Conservation (phyloP, 2,113 vertebrate species). For the Chlorodrepanis virens region DNA sequence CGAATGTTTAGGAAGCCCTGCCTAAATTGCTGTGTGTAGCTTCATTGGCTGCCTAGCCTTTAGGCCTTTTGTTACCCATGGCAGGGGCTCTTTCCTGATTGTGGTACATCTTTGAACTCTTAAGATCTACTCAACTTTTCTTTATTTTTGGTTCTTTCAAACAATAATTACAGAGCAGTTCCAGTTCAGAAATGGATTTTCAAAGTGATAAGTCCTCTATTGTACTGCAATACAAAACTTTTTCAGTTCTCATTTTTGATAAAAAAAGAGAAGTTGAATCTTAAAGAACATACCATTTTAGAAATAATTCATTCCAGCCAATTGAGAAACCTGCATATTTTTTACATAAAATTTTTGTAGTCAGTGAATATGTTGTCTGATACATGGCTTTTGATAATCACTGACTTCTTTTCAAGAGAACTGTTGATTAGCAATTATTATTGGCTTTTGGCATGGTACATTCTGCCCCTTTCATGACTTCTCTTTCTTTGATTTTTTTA, state of each 20-base stretch:
- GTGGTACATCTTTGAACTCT: not conserved
- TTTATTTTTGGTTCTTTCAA: no score
- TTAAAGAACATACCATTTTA: not conserved
- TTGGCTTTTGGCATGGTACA: not conserved
- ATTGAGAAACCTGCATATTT: not conserved
- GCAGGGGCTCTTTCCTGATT: not conserved
- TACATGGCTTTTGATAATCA: not conserved
- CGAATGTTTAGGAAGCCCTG: not conserved
- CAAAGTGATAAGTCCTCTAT: not conserved
- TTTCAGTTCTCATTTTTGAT: not conserved
- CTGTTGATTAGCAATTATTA: not conserved
- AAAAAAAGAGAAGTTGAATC: not conserved
- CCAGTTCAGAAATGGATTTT: not conserved
- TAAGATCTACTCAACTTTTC: not conserved
- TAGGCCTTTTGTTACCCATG: not conserved
- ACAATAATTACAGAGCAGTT: not conserved
- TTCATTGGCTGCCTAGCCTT: not conserved
- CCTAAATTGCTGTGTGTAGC: not conserved
- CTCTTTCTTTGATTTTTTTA: not conserved
- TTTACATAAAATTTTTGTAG: not conserved
- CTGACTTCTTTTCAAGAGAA: not conserved
- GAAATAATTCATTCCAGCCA: not conserved
- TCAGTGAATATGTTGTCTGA: not conserved
- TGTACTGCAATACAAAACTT: not conserved
- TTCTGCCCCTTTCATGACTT: not conserved